Evolutionary conservation across 2,888 invertebrate genomes (phyloP).

Genomic region (Lordiphosa andalusiaca): DNA sequence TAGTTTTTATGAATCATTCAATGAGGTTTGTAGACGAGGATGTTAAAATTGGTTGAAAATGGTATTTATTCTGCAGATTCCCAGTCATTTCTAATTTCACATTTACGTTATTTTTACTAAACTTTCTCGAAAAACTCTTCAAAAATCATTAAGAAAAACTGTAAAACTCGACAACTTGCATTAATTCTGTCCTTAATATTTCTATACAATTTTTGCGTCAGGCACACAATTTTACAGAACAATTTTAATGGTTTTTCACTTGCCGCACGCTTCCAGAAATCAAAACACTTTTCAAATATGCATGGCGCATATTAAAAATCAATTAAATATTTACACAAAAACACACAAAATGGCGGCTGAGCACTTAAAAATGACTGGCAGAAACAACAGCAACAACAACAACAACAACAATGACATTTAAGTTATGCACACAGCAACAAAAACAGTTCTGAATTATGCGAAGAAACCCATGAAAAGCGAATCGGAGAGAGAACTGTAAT

Average conservation of each 20-base stretch:
- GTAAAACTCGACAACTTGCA: no score
- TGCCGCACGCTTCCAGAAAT: conserved; percentile 32
- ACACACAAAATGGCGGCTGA: conserved; percentile 40
- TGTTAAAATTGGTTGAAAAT: no score
- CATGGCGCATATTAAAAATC: conserved; percentile 67
- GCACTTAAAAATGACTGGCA: conserved; percentile 43
- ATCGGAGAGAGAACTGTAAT: conserved; percentile 35
- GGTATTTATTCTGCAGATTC: no score
- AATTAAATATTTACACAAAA: conserved; percentile 69
- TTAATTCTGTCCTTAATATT: background rate
- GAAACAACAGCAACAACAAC: conserved; percentile 22
- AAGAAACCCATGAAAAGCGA: conserved; percentile 6
- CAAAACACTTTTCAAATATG: conserved; percentile 59
- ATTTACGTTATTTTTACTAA: no score
- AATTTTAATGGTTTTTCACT: conserved; percentile 4
- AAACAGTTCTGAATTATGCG: conserved; percentile 40
- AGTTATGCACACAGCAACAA: conserved; percentile 10
- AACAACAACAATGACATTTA: conserved; percentile 19
- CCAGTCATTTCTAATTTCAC: no score
- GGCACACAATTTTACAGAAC: conserved; percentile 2
- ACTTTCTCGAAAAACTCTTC: no score
- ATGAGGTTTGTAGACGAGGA: no score
- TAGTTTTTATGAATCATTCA: no score
- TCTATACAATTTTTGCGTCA: conserved; percentile 2
- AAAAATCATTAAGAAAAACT: no score